A percentile compares a stretch with the other conserved stretches of the same genome.
Conservation (phyloP, 2,113 vertebrate species). For the Hemiprocne comata region DNA sequence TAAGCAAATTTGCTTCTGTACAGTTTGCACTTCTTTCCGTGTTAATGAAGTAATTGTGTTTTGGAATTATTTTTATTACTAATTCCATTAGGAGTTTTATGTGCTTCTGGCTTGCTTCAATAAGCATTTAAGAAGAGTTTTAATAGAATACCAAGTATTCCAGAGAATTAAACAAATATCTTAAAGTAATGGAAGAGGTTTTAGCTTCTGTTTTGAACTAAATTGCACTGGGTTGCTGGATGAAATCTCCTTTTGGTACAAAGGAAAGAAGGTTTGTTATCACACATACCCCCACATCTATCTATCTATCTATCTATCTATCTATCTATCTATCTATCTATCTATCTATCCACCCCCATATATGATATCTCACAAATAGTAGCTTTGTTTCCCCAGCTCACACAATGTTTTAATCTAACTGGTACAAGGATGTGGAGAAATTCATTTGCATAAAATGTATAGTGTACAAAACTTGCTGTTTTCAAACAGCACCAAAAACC, state of each 20-base stretch:
- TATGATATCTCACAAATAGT: fast-evolving
- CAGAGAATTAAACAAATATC: constrained; percentile 68
- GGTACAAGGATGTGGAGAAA: neutral
- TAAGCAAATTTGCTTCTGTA: neutral
- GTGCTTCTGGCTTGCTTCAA: constrained; percentile 51
- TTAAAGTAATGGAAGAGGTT: constrained; percentile 45
- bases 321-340: no score
- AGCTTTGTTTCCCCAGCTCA: neutral
- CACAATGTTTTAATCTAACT: neutral
- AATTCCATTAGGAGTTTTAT: constrained; percentile 32
- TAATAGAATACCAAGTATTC: constrained; percentile 61
- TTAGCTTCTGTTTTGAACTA: constrained; percentile 32
- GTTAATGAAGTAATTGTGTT: neutral
- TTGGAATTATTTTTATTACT: constrained; percentile 35
- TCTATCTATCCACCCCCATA: no score
- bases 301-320: no score
- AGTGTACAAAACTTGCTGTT: neutral
- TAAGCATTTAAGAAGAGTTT: constrained; percentile 66
- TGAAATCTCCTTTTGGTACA: neutral
- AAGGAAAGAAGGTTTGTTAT: neutral
- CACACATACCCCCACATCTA: neutral
- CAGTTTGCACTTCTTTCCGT: neutral
- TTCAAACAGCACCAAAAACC: neutral
- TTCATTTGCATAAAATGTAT: neutral
- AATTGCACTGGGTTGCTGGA: constrained; percentile 23